These are phyloP conservation scores for Solea solea DNA, from an alignment of 2,113 vertebrate species.

Conservation along the genomic window DNA sequence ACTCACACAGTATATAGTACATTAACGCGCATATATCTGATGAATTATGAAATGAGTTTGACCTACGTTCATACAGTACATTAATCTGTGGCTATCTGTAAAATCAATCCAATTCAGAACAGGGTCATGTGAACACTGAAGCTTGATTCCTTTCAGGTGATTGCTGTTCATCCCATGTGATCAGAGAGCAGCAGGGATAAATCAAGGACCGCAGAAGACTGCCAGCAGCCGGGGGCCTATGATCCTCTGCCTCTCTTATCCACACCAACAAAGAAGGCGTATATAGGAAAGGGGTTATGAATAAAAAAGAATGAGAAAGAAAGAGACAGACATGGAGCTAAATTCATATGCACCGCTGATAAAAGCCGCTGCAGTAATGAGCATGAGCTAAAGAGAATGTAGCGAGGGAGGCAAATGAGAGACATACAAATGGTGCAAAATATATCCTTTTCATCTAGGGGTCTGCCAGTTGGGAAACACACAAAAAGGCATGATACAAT, in stretches of 20 bases:
- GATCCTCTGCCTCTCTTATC: conserved; percentile 26
- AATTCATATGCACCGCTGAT: conserved; percentile 47
- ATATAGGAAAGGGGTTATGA: conserved; percentile 9
- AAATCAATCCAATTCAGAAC: not conserved
- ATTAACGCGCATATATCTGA: too few species aligned
- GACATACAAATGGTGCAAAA: conserved; percentile 28
- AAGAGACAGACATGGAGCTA: conserved; percentile 21
- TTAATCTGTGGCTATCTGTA: not conserved
- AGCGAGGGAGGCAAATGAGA: conserved; percentile 42
- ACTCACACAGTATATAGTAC: too few species aligned
- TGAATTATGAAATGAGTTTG: too few species aligned
- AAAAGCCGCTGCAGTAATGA: conserved; percentile 61
- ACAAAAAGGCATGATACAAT: conserved; percentile 42
- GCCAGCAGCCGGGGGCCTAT: conserved; percentile 3
- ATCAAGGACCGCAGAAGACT: conserved; percentile 22
- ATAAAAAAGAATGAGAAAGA: conserved; percentile 33
- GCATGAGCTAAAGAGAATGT: conserved; percentile 44
- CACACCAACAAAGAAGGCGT: conserved; percentile 27
- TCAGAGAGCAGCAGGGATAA: conserved; percentile 39
- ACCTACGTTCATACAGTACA: too few species aligned
- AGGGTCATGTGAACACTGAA: conserved; percentile 25
- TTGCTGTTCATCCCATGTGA: conserved; percentile 40
- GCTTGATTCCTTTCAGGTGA: conserved; percentile 42
- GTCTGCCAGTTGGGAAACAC: conserved; percentile 44
- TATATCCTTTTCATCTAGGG: conserved; percentile 51